Percentiles rank a stretch among this genome's conserved stretches.
phyloP scores from a whole-genome alignment of 2,888 invertebrate genomes.

The Aphrophora alni region DNA sequence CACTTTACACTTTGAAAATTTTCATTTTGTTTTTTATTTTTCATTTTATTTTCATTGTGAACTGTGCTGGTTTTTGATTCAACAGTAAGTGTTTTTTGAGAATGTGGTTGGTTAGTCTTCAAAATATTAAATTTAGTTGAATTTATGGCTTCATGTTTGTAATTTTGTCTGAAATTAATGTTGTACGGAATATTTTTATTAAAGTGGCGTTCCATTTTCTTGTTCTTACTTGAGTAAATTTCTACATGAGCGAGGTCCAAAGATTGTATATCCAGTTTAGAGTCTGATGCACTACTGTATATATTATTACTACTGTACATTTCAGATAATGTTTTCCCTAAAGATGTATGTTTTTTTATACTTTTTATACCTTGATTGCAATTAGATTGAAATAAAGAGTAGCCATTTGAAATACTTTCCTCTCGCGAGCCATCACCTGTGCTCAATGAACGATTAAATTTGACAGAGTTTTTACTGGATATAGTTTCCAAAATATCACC shows the following conservation, averaged over 20 bases:
- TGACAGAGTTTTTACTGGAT: neutral
- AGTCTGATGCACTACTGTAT: neutral
- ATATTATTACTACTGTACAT: neutral
- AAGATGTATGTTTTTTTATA: neutral
- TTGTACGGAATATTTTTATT: neutral
- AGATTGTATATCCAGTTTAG: conserved; percentile 32
- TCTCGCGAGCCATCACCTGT: neutral
- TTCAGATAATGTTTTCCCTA: neutral
- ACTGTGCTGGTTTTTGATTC: neutral
- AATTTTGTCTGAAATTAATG: neutral
- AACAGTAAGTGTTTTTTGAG: neutral
- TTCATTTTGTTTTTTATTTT: too few species aligned
- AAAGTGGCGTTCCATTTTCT: neutral
- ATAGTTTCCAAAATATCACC: neutral
- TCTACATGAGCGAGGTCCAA: conserved; percentile 39
- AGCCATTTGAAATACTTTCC: neutral
- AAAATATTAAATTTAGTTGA: neutral
- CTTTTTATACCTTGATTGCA: neutral
- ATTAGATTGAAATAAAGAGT: neutral
- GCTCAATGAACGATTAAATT: neutral
- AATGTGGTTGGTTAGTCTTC: neutral
- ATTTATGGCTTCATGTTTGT: neutral
- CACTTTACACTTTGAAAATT: too few species aligned
- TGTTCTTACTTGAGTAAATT: conserved; percentile 21
- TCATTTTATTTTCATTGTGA: too few species aligned